phyloP scores from a whole-genome alignment of 2,797 vertebrate genomes.

The Trachurus trachurus region DNA sequence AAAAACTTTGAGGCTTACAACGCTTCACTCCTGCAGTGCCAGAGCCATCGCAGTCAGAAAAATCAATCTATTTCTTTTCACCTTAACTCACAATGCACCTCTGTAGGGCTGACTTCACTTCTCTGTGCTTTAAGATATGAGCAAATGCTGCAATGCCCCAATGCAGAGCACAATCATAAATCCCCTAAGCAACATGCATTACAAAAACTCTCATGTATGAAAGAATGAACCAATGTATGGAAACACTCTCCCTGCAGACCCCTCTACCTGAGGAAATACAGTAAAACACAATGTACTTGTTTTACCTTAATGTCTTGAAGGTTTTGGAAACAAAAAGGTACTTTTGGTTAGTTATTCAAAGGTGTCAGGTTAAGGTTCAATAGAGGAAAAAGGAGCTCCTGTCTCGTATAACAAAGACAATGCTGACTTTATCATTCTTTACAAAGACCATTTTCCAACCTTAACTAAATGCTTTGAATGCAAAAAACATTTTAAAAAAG shows the following conservation, averaged over 20 bases:
- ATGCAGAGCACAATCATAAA: background rate
- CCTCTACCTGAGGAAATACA: background rate
- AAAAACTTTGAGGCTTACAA: background rate
- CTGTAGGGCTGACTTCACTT: background rate
- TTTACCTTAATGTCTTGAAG: background rate
- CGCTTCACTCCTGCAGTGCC: background rate
- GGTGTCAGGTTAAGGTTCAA: background rate
- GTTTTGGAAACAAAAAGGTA: background rate
- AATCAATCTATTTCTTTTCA: conserved; percentile 4
- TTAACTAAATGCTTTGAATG: background rate
- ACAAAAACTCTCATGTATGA: conserved; percentile 1
- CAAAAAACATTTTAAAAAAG: background rate
- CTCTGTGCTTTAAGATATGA: background rate
- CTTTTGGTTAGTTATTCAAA: background rate
- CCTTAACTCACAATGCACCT: conserved; percentile 1
- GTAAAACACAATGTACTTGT: background rate
- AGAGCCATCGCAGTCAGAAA: background rate
- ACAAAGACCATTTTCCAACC: background rate
- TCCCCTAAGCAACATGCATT: background rate
- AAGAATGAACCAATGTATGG: background rate
- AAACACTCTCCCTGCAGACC: background rate
- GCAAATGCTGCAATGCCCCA: background rate
- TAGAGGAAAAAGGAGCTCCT: background rate
- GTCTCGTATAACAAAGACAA: background rate
- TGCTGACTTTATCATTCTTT: no score